A percentile compares a stretch with the other conserved stretches of the same genome.
Evolutionary conservation across 2,797 vertebrate species (phyloP).

Genomic region (Pangasius djambal): DNA sequence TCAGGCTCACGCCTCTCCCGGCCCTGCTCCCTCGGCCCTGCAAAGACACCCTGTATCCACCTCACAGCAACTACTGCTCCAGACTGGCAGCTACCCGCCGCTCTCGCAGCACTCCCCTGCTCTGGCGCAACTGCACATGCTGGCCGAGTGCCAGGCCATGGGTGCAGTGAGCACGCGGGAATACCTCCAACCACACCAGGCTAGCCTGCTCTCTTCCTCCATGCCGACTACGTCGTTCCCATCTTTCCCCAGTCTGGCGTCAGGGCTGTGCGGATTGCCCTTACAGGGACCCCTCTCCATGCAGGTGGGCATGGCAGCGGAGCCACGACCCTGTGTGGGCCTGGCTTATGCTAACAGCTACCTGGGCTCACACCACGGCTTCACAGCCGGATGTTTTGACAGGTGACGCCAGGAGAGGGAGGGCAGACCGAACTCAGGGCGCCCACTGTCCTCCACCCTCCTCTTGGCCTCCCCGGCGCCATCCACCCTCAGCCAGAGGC

Average conservation of each 20-base stretch:
- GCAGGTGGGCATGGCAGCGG: constrained; percentile 79
- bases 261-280: constrained; percentile 71
- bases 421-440: constrained; percentile 67
- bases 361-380: constrained; percentile 76
- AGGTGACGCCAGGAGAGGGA: constrained; percentile 81
- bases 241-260: constrained; percentile 71
- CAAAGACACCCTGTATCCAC: constrained; percentile 63
- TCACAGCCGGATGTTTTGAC: constrained; percentile 82
- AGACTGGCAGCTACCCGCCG: constrained; percentile 75
- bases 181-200: constrained; percentile 79
- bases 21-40: constrained; percentile 64
- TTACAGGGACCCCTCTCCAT: constrained; percentile 76
- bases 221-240: constrained; percentile 62
- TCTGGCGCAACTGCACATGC: constrained; percentile 77
- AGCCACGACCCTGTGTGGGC: constrained; percentile 80
- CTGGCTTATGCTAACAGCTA: constrained; percentile 78
- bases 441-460: constrained; percentile 71
- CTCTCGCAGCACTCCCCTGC: constrained; percentile 74
- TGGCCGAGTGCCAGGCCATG: constrained; percentile 80
- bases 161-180: constrained; percentile 82
- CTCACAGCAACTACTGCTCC: constrained; percentile 82
- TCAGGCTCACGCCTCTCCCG: constrained; percentile 62
- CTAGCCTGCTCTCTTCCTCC: constrained; percentile 70
- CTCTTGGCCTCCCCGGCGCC: constrained; percentile 62
- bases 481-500: constrained; percentile 52